Conservation (phyloP, 2,888 invertebrate genomes). For the Leptopilina syphax region DNA sequence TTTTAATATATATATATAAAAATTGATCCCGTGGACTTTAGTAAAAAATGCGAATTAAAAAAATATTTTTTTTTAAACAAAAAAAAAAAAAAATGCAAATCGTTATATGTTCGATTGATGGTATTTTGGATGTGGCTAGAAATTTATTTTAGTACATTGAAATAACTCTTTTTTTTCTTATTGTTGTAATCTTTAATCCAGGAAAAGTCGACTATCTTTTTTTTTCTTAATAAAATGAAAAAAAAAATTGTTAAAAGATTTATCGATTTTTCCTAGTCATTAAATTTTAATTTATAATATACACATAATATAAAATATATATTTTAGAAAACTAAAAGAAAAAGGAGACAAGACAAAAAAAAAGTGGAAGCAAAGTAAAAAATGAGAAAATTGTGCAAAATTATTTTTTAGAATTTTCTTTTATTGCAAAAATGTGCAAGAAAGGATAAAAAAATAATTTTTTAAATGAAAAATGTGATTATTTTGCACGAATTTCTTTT, state of each 20-base stretch:
- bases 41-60: neutral
- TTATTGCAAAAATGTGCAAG: neutral
- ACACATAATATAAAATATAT: neutral
- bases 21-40: neutral
- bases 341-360: conserved; percentile 45
- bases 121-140: conserved; percentile 1
- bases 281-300: conserved; percentile 29
- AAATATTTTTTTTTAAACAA: neutral
- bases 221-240: neutral
- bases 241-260: conserved; percentile 24
- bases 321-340: neutral
- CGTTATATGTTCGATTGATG: neutral
- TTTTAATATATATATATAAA: neutral
- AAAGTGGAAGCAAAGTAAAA: conserved; percentile 41
- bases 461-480: conserved; percentile 33
- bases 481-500: conserved; percentile 30
- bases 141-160: conserved; percentile 7
- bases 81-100: neutral
- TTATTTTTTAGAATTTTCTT: neutral
- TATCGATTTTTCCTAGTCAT: conserved; percentile 33
- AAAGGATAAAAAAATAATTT: neutral
- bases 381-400: conserved; percentile 10
- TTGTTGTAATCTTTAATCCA: neutral
- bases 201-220: neutral
- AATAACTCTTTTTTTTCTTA: conserved; percentile 11